Percentiles rank a stretch among this genome's conserved stretches.
These are phyloP conservation scores for Cariama cristata DNA, from an alignment of 2,113 vertebrate species.

Conservation along the genomic window DNA sequence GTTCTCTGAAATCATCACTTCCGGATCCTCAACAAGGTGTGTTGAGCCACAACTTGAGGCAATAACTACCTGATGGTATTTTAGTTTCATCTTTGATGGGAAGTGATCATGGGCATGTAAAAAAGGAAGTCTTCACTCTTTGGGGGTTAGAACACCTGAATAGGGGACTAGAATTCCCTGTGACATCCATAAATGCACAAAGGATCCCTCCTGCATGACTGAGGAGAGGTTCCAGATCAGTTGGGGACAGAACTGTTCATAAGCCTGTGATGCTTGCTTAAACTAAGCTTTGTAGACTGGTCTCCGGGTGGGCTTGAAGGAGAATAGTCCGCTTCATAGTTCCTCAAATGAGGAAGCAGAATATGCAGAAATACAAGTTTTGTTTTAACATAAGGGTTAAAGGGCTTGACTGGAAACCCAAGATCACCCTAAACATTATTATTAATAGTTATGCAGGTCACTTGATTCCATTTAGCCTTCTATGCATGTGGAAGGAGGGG, in stretches of 20 bases:
- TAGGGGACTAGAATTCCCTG: neutral
- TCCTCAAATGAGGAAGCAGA: neutral
- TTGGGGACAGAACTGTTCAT: neutral
- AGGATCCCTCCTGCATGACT: neutral
- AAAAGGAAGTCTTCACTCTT: neutral
- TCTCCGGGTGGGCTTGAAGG: neutral
- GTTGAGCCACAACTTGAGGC: neutral
- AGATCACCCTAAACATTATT: neutral
- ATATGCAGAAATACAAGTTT: neutral
- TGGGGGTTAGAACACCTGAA: neutral
- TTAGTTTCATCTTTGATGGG: neutral
- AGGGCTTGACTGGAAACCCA: neutral
- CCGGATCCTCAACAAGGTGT: neutral
- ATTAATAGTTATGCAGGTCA: neutral
- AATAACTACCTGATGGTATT: neutral
- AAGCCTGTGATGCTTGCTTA: neutral
- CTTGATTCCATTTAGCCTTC: neutral
- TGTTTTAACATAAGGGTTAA: neutral
- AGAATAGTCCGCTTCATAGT: neutral
- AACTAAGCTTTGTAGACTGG: neutral
- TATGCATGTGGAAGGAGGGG: neutral
- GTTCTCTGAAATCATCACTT: constrained; percentile 2
- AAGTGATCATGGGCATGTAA: neutral
- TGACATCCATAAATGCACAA: neutral
- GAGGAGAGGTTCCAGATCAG: neutral